phyloP scores from a whole-genome alignment of 1,140 invertebrate genomes.

The Plectrocnemia conspersa region DNA sequence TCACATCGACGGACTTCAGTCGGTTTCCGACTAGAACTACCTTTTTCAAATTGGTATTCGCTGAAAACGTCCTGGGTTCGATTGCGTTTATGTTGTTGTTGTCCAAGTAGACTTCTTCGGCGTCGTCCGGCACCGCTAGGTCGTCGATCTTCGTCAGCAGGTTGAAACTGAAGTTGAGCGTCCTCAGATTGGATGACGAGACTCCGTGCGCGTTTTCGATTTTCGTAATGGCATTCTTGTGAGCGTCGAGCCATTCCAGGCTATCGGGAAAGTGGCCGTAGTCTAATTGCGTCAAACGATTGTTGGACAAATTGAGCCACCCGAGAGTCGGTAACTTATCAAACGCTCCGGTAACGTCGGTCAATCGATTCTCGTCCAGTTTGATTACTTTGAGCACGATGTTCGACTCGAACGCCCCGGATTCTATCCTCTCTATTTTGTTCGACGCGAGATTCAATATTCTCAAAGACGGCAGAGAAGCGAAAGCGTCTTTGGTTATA shows the following conservation, averaged over 20 bases:
- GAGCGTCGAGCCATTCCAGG: conserved; percentile 69
- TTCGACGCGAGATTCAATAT: conserved; percentile 68
- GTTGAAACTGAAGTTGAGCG: conserved; percentile 74
- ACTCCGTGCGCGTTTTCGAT: conserved; percentile 73
- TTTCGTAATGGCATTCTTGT: conserved; percentile 63
- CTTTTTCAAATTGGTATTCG: conserved; percentile 66
- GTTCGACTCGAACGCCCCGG: conserved; percentile 62
- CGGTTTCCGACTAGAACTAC: conserved; percentile 74
- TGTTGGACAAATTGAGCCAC: conserved; percentile 69
- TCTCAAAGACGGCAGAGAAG: conserved; percentile 59
- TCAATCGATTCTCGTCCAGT: conserved; percentile 63
- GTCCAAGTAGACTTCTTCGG: conserved; percentile 71
- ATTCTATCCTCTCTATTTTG: conserved; percentile 60
- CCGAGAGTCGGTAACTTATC: conserved; percentile 61
- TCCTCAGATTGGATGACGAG: conserved; percentile 68
- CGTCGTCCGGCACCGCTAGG: conserved; percentile 65
- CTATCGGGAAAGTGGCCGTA: conserved; percentile 62
- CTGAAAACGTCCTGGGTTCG: conserved; percentile 68
- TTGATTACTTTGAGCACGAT: conserved; percentile 62
- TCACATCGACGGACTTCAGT: conserved; percentile 67
- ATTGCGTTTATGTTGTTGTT: conserved; percentile 71
- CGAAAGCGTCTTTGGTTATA: conserved; percentile 63
- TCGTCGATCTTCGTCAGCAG: conserved; percentile 64
- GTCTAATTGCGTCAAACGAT: conserved; percentile 64
- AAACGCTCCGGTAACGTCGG: conserved; percentile 64